phyloP scores from a whole-genome alignment of 2,888 invertebrate species.

The Sepioteuthis lessoniana region DNA sequence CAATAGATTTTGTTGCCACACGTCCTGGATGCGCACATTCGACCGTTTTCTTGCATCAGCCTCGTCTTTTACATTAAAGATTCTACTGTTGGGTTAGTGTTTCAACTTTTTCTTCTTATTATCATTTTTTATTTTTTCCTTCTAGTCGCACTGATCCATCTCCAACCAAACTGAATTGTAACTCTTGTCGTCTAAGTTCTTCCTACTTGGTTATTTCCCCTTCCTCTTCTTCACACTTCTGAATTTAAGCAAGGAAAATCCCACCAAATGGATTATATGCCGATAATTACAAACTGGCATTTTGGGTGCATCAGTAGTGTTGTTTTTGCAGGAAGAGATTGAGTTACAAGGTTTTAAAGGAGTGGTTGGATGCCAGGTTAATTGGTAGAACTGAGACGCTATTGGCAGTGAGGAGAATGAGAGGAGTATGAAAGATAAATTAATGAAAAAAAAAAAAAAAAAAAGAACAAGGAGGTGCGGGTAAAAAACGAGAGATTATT shows the following conservation, averaged over 20 bases:
- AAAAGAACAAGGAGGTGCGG: no score
- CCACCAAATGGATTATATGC: neutral
- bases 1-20: neutral
- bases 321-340: neutral
- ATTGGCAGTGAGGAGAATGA: no score
- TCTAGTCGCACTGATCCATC: neutral
- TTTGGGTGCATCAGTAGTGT: neutral
- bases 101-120: no score
- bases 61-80: no score
- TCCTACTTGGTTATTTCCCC: neutral
- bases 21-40: neutral
- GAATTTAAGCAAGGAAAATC: neutral
- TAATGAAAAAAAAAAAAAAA: neutral
- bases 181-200: neutral
- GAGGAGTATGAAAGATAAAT: no score
- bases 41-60: neutral
- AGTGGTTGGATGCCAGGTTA: neutral
- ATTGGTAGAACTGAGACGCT: neutral
- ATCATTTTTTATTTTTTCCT: no score
- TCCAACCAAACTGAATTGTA: no score
- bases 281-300: neutral
- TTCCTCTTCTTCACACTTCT: neutral
- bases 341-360: neutral
- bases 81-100: neutral
- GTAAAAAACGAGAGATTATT: no score